Evolutionary conservation across 2,113 vertebrate genomes (phyloP).

Genomic region (Thalassoma bifasciatum): DNA sequence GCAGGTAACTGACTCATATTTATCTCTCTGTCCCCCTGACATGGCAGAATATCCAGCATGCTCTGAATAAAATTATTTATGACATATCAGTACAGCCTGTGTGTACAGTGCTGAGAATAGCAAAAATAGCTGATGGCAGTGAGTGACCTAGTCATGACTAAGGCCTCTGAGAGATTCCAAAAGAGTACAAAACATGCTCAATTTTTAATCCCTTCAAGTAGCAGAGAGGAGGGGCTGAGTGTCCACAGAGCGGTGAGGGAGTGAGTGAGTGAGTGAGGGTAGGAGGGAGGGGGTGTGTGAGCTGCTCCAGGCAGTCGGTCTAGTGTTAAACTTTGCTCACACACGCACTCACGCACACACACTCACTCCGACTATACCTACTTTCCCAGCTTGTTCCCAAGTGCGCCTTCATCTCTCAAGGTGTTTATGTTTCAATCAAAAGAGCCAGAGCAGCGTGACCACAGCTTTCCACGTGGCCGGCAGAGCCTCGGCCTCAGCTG

Average conservation of each 20-base stretch:
- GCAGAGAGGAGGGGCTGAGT: constrained; percentile 4
- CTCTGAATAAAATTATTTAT: constrained; percentile 50
- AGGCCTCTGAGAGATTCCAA: constrained; percentile 56
- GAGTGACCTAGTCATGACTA: constrained; percentile 73
- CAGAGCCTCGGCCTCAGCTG: constrained; percentile 43
- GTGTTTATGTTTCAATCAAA: constrained; percentile 84
- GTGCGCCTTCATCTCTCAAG: constrained; percentile 66
- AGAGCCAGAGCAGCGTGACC: constrained; percentile 74
- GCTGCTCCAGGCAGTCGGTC: constrained; percentile 19
- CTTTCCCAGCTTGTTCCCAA: constrained; percentile 42
- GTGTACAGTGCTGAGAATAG: constrained; percentile 62
- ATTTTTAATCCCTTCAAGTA: constrained; percentile 67
- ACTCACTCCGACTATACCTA: constrained; percentile 19
- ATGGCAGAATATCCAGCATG: constrained; percentile 8
- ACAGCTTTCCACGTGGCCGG: constrained; percentile 60
- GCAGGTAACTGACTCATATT: constrained; percentile 3
- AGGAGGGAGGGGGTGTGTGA: constrained; percentile 21
- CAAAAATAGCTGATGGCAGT: constrained; percentile 63
- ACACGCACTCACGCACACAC: constrained; percentile 14
- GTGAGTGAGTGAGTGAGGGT: no score
- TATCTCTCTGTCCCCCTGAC: background rate
- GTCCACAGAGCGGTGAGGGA: constrained; percentile 19
- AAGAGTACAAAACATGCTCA: constrained; percentile 66
- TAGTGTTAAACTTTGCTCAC: constrained; percentile 40
- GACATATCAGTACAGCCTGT: constrained; percentile 49